Base-by-base conservation (phyloP, 2,797 vertebrate species). In the Streptopelia turtur region DNA sequence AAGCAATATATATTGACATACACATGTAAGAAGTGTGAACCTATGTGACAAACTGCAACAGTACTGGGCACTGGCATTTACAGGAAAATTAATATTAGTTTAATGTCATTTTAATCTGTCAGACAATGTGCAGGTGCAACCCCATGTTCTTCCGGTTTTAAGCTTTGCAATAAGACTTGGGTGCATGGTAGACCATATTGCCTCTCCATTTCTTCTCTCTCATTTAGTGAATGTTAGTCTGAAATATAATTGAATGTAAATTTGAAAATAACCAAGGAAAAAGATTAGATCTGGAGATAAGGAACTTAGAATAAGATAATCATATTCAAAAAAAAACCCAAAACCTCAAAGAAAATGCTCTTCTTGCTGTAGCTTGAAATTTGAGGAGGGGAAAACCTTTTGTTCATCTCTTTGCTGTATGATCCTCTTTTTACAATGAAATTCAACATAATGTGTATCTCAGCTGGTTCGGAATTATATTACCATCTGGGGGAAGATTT, bases 381-480 rank as follows among this genome's bases (percentile, higher is more conserved):
- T 80, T 91, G 63, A 59, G 52, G 52, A 52, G 16, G 11, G 20
- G 28, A 85, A 85, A 77, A 71, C 7, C 64, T 89, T 91, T 93
- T 94, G 83, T 88, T 91, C 30, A 22, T 77, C 10, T 37, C 45
- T 87, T 84, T 83, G 71, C 53, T 83, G 13, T 47, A 72, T 69
- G 64, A 93, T 68, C 33, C 18, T 61, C 17, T 94, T 94, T 92
- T 78, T 69, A 66, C 53, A 88, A 64, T 75, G 60, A 94, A 93
- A 93, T 88, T 83, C 63, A 93, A 81, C 70, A 78, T 50, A 69
- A 91, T 90, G 39, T 88, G 74, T 87, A 55, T 91, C 92, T 96
- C 94, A 93, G 77, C 89, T 94, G 91, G 39, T 91, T 89, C 94
- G 68, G 90, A 95, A 94, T 96, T 95, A 69, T 66, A 71, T 90